Conservation (phyloP, 1,140 invertebrate genomes). For the Hypothenemus hampei region DNA sequence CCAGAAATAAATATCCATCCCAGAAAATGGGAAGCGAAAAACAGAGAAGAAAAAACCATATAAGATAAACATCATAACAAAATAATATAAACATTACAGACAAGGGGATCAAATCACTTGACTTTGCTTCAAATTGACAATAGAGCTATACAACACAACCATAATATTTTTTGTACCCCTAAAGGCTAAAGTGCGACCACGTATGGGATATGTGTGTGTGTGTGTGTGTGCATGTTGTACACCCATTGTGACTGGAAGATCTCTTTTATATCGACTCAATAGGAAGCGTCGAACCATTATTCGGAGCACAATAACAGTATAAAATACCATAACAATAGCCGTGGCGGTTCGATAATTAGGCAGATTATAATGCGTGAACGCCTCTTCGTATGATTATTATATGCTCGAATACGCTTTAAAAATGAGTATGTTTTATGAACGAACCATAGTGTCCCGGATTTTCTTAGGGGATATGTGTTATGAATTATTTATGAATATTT, state of each 20-base stretch:
- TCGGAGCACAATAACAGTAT: slow-evolving; percentile 30
- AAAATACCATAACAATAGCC: slow-evolving; percentile 25
- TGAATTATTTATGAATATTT: too few relatives aligned
- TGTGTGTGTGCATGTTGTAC: slow-evolving; percentile 23
- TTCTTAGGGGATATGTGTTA: too few relatives aligned
- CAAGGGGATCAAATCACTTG: slow-evolving; percentile 33
- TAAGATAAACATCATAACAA: slow-evolving; percentile 29
- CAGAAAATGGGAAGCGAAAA: slow-evolving; percentile 5
- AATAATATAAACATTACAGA: slow-evolving; percentile 30
- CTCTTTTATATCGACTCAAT: slow-evolving; percentile 33
- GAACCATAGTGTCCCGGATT: too few relatives aligned
- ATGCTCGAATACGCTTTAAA: background rate
- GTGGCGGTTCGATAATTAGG: slow-evolving; percentile 33
- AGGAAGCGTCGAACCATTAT: slow-evolving; percentile 37
- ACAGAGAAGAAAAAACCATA: slow-evolving; percentile 25
- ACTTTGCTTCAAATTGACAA: slow-evolving; percentile 33
- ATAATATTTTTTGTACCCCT: too few relatives aligned
- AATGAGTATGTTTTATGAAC: background rate
- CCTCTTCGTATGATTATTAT: slow-evolving; percentile 23
- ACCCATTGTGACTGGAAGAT: slow-evolving; percentile 15
- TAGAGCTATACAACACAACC: too few relatives aligned
- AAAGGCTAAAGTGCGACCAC: slow-evolving; percentile 1
- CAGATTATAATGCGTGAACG: slow-evolving; percentile 36
- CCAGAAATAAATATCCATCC: slow-evolving; percentile 23
- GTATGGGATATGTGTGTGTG: slow-evolving; percentile 17